These are phyloP conservation scores for Norana najaformis DNA, from an alignment of 2,888 invertebrate species.

Conservation along the genomic window DNA sequence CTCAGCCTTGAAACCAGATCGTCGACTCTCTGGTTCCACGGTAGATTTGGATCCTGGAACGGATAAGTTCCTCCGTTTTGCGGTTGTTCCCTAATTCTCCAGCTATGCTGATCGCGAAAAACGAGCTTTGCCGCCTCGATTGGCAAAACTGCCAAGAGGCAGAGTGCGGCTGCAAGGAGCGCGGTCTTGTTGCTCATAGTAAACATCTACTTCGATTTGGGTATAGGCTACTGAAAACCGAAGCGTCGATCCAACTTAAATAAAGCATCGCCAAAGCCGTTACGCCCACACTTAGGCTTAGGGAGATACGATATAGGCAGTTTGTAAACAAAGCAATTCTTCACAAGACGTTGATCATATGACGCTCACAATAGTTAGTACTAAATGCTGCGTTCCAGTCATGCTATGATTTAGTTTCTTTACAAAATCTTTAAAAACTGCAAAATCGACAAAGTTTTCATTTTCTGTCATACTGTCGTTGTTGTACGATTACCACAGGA, in stretches of 20 bases:
- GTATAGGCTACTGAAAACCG: neutral
- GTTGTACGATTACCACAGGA: too few species aligned
- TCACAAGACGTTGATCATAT: neutral
- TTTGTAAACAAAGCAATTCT: neutral
- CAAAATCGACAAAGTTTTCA: too few species aligned
- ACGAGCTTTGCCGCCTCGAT: neutral
- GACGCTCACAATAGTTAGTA: neutral
- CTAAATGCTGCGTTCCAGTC: neutral
- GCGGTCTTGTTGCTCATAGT: neutral
- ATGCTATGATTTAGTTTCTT: too few species aligned
- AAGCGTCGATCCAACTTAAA: neutral
- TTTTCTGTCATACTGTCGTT: too few species aligned
- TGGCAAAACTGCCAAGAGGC: neutral
- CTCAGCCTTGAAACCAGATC: conserved; percentile 49
- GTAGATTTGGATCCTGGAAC: conserved; percentile 52
- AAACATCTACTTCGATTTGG: neutral
- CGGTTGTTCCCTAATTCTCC: neutral
- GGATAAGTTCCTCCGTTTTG: conserved; percentile 41
- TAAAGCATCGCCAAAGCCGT: neutral
- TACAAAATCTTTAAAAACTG: too few species aligned
- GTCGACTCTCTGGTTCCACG: conserved; percentile 53
- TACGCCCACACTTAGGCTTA: neutral
- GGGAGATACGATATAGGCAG: neutral
- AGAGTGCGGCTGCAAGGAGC: neutral
- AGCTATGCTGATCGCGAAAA: neutral